A percentile compares a stretch with the other conserved stretches of the same genome.
Conservation (phyloP, 2,113 vertebrate species). For the Nesoenas mayeri region DNA sequence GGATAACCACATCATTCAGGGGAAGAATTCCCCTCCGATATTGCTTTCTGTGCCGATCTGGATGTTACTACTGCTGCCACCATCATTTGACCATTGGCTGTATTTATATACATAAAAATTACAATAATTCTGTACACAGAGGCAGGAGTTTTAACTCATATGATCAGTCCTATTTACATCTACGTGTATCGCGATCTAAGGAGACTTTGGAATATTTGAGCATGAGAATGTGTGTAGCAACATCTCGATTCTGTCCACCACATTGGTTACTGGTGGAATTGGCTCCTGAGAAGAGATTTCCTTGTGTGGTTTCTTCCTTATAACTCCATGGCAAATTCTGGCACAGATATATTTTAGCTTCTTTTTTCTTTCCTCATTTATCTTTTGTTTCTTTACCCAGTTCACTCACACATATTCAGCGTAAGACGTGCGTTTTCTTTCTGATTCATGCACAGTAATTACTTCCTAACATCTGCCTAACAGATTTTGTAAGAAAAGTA, state of each 20-base stretch:
- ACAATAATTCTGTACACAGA: neutral
- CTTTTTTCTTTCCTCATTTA: neutral
- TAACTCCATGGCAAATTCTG: slow-evolving; percentile 6
- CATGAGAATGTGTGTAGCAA: neutral
- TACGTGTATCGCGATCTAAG: neutral
- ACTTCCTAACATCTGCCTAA: slow-evolving; percentile 62
- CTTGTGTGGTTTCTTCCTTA: neutral
- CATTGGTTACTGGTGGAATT: too few species aligned
- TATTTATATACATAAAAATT: neutral
- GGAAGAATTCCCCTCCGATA: neutral
- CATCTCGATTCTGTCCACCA: too few species aligned
- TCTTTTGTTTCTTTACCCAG: slow-evolving; percentile 30
- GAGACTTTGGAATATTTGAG: neutral
- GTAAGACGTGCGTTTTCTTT: slow-evolving; percentile 51
- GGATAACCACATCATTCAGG: neutral
- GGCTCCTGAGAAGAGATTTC: neutral
- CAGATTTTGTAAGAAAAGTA: slow-evolving; percentile 65
- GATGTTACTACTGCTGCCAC: neutral
- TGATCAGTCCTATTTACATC: neutral
- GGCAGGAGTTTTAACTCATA: neutral
- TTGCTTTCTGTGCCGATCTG: neutral
- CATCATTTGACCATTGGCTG: neutral
- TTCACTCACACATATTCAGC: slow-evolving; percentile 11
- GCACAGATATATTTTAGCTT: neutral
- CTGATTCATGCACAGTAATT: slow-evolving; percentile 65